These are phyloP conservation scores for Peribatodes rhomboidaria DNA, from an alignment of 2,888 invertebrate genomes.

Conservation along the genomic window DNA sequence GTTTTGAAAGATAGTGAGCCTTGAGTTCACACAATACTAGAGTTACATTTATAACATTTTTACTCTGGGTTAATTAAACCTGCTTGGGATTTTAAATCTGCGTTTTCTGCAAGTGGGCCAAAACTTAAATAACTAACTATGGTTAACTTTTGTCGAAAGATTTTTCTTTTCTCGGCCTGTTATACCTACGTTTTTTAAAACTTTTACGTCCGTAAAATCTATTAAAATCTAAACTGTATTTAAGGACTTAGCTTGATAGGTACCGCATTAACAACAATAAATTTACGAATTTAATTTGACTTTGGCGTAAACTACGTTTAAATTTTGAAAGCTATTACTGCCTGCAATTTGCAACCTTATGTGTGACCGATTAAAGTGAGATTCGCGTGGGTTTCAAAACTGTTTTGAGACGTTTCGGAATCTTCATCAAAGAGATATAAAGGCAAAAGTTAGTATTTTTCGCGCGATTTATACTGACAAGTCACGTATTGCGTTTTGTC, in stretches of 20 bases:
- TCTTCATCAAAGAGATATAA: constrained; percentile 55
- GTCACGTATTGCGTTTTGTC: constrained; percentile 78
- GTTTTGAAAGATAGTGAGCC: too few relatives aligned
- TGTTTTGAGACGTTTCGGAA: neutral
- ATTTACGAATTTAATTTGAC: neutral
- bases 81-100: too few relatives aligned
- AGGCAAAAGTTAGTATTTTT: constrained; percentile 76
- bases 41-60: too few relatives aligned
- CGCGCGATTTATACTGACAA: constrained; percentile 77
- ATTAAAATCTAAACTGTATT: neutral
- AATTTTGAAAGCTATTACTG: neutral
- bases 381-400: neutral
- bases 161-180: too few relatives aligned
- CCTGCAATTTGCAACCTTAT: constrained; percentile 26
- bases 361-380: neutral
- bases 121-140: too few relatives aligned
- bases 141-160: too few relatives aligned
- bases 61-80: too few relatives aligned
- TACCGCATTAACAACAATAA: neutral
- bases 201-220: too few relatives aligned
- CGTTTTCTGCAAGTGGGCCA: too few relatives aligned
- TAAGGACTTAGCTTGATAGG: neutral
- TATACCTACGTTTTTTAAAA: too few relatives aligned
- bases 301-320: neutral
- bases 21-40: too few relatives aligned